Conservation (phyloP, 2,888 invertebrate species). For the Morpho deidamia region DNA sequence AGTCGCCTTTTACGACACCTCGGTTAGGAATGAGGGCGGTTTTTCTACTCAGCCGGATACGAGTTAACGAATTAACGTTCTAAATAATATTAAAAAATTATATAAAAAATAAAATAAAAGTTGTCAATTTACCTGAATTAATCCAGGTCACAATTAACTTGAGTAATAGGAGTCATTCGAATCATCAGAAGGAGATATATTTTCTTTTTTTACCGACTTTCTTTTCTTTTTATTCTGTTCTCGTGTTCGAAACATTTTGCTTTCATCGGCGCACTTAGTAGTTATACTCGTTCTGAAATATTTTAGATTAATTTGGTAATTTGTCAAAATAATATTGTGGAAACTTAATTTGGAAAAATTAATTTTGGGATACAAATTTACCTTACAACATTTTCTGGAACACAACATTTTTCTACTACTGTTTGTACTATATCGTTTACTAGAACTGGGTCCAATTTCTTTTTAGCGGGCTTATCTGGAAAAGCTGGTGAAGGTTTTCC, state of each 20-base stretch:
- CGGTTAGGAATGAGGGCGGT: too few species aligned
- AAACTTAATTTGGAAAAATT: too few species aligned
- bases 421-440: slow-evolving; percentile 74
- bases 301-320: not conserved
- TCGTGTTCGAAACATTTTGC: slow-evolving; percentile 72
- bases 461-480: slow-evolving; percentile 52
- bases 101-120: too few species aligned
- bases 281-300: slow-evolving; percentile 74
- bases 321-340: not conserved
- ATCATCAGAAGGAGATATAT: slow-evolving; percentile 34
- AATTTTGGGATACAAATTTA: too few species aligned
- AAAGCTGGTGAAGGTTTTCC: slow-evolving; percentile 78
- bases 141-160: slow-evolving; percentile 13
- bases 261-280: slow-evolving; percentile 80
- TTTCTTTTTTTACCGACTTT: slow-evolving; percentile 29
- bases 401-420: slow-evolving; percentile 55
- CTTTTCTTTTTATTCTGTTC: slow-evolving; percentile 37
- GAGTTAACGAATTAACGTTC: too few species aligned
- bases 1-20: too few species aligned
- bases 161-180: slow-evolving; percentile 31
- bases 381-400: slow-evolving; percentile 48
- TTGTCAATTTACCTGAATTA: too few species aligned
- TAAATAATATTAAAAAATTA: too few species aligned
- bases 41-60: too few species aligned
- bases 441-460: slow-evolving; percentile 57